Conservation (phyloP, 2,113 vertebrate genomes). For the Halcyon malimbica region DNA sequence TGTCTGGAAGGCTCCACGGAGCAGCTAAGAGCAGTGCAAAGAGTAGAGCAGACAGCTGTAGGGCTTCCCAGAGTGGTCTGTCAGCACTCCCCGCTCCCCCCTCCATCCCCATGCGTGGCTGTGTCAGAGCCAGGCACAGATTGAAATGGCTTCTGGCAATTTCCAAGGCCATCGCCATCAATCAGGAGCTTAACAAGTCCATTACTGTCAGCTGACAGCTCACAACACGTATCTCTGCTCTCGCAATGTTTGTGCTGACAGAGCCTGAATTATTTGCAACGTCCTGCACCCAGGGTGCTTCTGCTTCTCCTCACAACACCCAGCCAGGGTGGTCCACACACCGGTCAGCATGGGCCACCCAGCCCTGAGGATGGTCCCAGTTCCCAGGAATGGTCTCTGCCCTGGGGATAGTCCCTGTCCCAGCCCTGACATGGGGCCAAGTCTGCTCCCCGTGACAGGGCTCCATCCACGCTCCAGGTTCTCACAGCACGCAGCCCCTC, state of each 20-base stretch:
- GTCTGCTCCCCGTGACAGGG: too few relatives aligned
- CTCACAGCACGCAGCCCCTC: background rate
- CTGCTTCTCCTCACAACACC: background rate
- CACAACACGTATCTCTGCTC: background rate
- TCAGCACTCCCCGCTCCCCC: background rate
- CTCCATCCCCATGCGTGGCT: accelerated
- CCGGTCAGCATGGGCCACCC: background rate
- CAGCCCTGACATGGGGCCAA: too few relatives aligned
- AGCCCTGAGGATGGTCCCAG: background rate
- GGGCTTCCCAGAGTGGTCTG: background rate
- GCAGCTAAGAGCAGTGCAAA: background rate
- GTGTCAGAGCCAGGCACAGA: background rate
- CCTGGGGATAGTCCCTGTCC: background rate
- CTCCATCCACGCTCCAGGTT: background rate
- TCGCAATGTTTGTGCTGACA: background rate
- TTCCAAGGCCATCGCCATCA: background rate
- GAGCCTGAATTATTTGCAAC: background rate
- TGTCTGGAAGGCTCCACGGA: background rate
- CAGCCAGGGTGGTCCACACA: accelerated
- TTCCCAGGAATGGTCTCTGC: background rate
- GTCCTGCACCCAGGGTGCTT: background rate
- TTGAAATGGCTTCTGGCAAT: constrained; percentile 19
- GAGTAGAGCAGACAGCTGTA: background rate
- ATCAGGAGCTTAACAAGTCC: constrained; percentile 40
- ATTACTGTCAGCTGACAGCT: constrained; percentile 23